Evolutionary conservation across 2,113 vertebrate genomes (phyloP), one percentile per base, ranked within the genome.

Genomic region (Oryzias celebensis): DNA sequence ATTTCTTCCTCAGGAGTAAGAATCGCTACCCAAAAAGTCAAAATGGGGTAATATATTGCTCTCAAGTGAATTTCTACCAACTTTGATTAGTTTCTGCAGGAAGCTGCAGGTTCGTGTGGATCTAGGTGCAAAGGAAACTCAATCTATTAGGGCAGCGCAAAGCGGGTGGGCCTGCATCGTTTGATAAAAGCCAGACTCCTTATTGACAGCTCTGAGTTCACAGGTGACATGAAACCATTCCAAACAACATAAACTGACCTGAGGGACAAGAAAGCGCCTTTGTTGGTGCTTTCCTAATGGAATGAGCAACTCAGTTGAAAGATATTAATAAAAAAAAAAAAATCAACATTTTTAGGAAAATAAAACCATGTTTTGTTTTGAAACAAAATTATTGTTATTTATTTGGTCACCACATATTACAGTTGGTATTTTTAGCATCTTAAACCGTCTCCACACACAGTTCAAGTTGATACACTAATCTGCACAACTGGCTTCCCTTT

Each of bases 131-230:
- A 76, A 44, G 68, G 88, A 85, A 88, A 87, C 77, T 71, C 62
- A 78, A 87, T 88, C 84, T 85, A 84, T 90, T 86, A 85, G 71
- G 53, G 64, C 63, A 58, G 77, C 52, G 57, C 73, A 22, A 82
- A 76, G 82, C 82, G 79, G 88, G 88, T 88, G 91, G 87, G 89
- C 89, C 73, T 42, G 43, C 23, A 55, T 54, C 59, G 70, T 54
- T 66, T 78, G 89, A 90, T 67, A 67, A 50, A 77, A 56, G 68
- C 85, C 88, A 90, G 90, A 85, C 75, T 59, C 68, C 49, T 50
- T 68, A 65, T 42, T 81, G 83, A 85, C 84, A 89, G 70, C 52
- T 52, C 57, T 13, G n/a, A 60, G 77, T 82, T 74, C 68, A 71
- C 23, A n/a, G n/a, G 56, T 66, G 77, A 87, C 73, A 81, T 62